These are phyloP conservation scores for Colinus virginianus DNA, from an alignment of 2,113 vertebrate genomes.

Conservation along the genomic window DNA sequence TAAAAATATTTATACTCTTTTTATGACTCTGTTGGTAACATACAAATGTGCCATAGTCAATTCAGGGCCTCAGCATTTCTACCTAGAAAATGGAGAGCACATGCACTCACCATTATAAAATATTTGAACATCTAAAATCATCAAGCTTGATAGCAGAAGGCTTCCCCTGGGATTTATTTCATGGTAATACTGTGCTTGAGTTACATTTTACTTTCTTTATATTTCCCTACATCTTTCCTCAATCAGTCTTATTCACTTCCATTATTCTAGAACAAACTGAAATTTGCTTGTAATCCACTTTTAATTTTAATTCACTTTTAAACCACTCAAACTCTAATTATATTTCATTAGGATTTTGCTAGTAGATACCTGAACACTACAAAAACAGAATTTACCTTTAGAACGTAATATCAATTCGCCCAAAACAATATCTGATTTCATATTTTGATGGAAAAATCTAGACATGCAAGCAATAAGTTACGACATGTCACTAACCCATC, in stretches of 20 bases:
- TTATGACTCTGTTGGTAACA: neutral
- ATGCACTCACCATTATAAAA: neutral
- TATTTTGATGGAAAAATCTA: slow-evolving; percentile 23
- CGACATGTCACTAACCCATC: neutral
- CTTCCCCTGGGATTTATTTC: neutral
- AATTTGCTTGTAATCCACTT: neutral
- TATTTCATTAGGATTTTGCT: neutral
- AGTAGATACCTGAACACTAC: neutral
- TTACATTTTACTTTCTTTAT: neutral
- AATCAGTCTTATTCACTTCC: neutral
- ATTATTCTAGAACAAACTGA: neutral
- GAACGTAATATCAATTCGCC: neutral
- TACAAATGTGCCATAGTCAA: neutral
- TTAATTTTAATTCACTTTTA: neutral
- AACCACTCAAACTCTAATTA: neutral
- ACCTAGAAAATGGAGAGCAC: neutral
- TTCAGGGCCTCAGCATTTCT: neutral
- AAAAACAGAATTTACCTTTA: neutral
- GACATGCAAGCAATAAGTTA: neutral
- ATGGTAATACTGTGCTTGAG: neutral
- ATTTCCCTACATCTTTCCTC: neutral
- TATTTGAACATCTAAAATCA: neutral
- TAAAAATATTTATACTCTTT: neutral
- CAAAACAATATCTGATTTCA: neutral
- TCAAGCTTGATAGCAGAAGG: neutral